These are phyloP conservation scores for Paraplagusia blochii DNA, from an alignment of 2,113 vertebrate genomes.

Conservation along the genomic window DNA sequence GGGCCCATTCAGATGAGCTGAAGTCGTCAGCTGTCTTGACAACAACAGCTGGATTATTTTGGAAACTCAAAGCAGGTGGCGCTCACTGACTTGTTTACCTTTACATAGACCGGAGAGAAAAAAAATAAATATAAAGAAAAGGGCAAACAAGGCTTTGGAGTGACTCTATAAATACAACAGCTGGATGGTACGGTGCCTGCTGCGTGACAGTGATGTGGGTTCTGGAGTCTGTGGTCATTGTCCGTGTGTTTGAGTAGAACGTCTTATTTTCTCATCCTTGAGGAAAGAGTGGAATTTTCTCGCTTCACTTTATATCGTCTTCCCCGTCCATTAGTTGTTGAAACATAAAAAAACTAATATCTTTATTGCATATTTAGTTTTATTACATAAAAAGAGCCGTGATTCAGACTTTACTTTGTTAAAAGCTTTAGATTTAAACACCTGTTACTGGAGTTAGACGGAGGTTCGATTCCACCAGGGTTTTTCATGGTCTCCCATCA, in stretches of 20 bases:
- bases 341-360: background rate
- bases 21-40: slow-evolving; percentile 25
- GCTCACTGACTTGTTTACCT: slow-evolving; percentile 10
- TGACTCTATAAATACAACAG: too few relatives aligned
- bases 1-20: slow-evolving; percentile 22
- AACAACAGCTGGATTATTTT: slow-evolving; percentile 12
- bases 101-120: background rate
- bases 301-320: background rate
- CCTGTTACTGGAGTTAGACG: too few relatives aligned
- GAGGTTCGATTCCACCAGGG: too few relatives aligned
- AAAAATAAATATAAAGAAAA: too few relatives aligned
- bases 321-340: background rate
- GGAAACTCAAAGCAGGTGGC: slow-evolving; percentile 41
- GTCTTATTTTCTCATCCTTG: slow-evolving; percentile 41
- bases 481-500: background rate
- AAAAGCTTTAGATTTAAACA: too few relatives aligned
- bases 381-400: too few relatives aligned
- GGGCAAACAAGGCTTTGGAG: too few relatives aligned
- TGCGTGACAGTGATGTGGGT: slow-evolving; percentile 7
- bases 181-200: too few relatives aligned
- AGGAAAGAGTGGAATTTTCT: slow-evolving; percentile 40
- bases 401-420: too few relatives aligned
- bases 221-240: slow-evolving; percentile 3
- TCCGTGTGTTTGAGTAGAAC: slow-evolving; percentile 11
- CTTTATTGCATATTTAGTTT: too few relatives aligned